phyloP scores from a whole-genome alignment of 92 coral and sea anemone genomes.

The Epizoanthus ramosus region DNA sequence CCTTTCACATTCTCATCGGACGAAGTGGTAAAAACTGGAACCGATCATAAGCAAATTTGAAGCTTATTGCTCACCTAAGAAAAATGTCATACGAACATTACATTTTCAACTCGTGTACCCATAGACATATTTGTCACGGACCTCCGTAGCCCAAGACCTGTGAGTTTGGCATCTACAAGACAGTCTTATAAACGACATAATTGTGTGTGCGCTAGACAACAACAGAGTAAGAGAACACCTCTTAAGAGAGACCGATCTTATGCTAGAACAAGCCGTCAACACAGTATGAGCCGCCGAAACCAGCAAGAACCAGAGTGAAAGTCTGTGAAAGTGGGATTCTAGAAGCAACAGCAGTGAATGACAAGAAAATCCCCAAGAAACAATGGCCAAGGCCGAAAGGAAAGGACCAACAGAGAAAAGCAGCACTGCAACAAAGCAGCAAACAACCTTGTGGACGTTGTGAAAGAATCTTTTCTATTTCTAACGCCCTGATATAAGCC shows the following conservation, averaged over 20 bases:
- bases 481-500: too few species aligned
- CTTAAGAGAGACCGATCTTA: slow-evolving; percentile 41
- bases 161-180: slow-evolving; percentile 38
- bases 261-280: slow-evolving; percentile 50
- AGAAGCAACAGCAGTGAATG: slow-evolving; percentile 41
- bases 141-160: slow-evolving; percentile 35
- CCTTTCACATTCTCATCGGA: slow-evolving; percentile 52
- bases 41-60: slow-evolving; percentile 50
- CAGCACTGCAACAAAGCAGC: not conserved
- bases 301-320: slow-evolving; percentile 54
- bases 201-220: slow-evolving; percentile 47
- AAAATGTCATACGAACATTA: slow-evolving; percentile 60
- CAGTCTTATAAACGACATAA: slow-evolving; percentile 45
- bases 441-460: slow-evolving; percentile 15
- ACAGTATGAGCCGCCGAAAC: slow-evolving; percentile 59
- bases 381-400: not conserved
- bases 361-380: too few species aligned
- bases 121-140: slow-evolving; percentile 42
- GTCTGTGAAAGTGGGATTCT: slow-evolving; percentile 14
- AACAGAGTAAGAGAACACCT: slow-evolving; percentile 24
- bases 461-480: too few species aligned
- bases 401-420: not conserved
- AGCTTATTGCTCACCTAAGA: slow-evolving; percentile 52
- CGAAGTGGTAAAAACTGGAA: slow-evolving; percentile 33
- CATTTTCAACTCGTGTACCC: slow-evolving; percentile 42